A percentile compares a stretch with the other conserved stretches of the same genome.
Evolutionary conservation across 2,888 invertebrate species (phyloP).

Genomic region (Chouioia cunea): DNA sequence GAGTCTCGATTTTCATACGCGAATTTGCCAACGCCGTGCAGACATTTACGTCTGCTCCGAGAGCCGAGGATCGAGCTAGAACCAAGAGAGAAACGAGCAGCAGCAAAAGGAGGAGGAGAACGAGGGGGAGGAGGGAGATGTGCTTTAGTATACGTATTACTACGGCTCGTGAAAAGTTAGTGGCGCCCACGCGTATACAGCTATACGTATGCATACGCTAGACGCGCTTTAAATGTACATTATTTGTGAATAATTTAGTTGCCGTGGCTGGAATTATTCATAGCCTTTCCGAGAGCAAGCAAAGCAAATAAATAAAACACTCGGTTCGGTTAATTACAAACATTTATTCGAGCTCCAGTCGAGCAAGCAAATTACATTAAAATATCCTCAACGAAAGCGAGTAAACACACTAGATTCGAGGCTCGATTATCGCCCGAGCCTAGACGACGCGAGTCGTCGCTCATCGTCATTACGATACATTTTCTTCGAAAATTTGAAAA

Average conservation of each 20-base stretch:
- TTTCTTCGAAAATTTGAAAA: constrained; percentile 37
- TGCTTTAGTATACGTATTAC: too few relatives aligned
- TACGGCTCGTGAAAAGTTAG: background rate
- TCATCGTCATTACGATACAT: constrained; percentile 30
- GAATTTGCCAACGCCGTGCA: background rate
- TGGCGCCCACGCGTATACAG: background rate
- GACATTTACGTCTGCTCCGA: background rate
- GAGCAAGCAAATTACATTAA: constrained; percentile 13
- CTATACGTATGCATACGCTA: background rate
- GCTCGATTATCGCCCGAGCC: constrained; percentile 14
- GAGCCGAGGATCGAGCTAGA: constrained; percentile 36
- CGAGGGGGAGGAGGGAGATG: background rate
- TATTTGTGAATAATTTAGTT: too few relatives aligned
- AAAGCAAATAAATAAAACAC: too few relatives aligned
- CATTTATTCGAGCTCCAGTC: background rate
- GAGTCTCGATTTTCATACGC: background rate
- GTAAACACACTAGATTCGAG: background rate
- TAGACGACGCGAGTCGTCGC: background rate
- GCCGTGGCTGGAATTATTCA: too few relatives aligned
- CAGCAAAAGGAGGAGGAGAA: too few relatives aligned
- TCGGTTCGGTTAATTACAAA: constrained; percentile 20
- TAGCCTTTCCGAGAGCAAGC: too few relatives aligned
- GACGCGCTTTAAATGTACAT: too few relatives aligned
- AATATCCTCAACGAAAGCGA: background rate
- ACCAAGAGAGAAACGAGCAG: too few relatives aligned